Evolutionary conservation across 2,797 vertebrate genomes (phyloP).

Genomic region (Artibeus jamaicensis): DNA sequence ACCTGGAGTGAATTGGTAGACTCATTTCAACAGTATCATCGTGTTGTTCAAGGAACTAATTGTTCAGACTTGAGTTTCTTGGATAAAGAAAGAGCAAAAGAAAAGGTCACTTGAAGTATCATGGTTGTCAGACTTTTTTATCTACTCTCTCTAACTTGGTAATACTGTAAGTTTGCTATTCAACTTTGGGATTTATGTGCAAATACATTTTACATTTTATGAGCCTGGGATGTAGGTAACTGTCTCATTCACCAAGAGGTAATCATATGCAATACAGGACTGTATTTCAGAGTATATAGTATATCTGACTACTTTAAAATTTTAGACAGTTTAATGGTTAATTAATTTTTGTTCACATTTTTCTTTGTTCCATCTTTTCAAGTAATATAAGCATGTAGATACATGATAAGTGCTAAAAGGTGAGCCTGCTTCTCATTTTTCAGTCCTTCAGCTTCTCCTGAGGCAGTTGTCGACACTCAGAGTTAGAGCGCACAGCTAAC

Average conservation of each 20-base stretch:
- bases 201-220: neutral
- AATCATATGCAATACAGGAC: neutral
- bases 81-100: neutral
- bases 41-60: neutral
- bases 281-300: neutral
- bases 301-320: neutral
- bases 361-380: conserved; percentile 7
- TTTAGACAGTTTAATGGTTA: neutral
- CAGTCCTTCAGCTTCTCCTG: neutral
- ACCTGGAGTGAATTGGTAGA: neutral
- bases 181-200: neutral
- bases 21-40: neutral
- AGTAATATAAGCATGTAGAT: neutral
- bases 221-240: neutral
- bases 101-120: neutral
- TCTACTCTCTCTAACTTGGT: neutral
- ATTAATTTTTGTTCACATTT: neutral
- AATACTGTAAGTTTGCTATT: neutral
- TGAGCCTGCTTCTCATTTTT: neutral
- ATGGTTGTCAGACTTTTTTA: neutral
- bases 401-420: neutral
- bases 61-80: neutral
- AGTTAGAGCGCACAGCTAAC: neutral
- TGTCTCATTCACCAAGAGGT: neutral
- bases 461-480: neutral